Conservation (phyloP, 2,888 invertebrate species). For the Melieria omissa region DNA sequence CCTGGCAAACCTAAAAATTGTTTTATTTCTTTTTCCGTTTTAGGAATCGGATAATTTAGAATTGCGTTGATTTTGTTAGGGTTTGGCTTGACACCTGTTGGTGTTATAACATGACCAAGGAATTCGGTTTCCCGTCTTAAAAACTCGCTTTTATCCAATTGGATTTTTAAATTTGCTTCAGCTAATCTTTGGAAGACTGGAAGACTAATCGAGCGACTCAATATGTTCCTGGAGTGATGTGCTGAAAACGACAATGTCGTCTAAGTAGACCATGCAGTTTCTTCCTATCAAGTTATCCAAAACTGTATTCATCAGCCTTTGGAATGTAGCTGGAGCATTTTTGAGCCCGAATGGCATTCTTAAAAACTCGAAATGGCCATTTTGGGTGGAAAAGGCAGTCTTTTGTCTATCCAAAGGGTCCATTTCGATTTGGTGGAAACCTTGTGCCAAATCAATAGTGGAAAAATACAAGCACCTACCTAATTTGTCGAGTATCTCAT, state of each 20-base stretch:
- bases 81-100: constrained; percentile 52
- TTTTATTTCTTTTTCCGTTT: constrained; percentile 50
- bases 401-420: constrained; percentile 41
- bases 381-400: constrained; percentile 44
- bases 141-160: constrained; percentile 51
- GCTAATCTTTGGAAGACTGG: constrained; percentile 47
- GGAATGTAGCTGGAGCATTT: constrained; percentile 41
- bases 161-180: constrained; percentile 48
- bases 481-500: constrained; percentile 16
- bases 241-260: constrained; percentile 54
- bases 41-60: constrained; percentile 45
- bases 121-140: constrained; percentile 48
- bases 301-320: constrained; percentile 48
- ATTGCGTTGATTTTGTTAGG: constrained; percentile 52
- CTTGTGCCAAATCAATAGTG: constrained; percentile 38
- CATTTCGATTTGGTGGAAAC: constrained; percentile 50
- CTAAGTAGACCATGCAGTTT: constrained; percentile 54
- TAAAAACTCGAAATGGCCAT: constrained; percentile 43
- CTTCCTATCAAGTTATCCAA: constrained; percentile 46
- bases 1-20: constrained; percentile 49
- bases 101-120: constrained; percentile 54
- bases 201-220: constrained; percentile 40
- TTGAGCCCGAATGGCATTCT: constrained; percentile 45
- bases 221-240: constrained; percentile 52
- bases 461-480: constrained; percentile 33